Conservation (phyloP, 2,888 invertebrate genomes). For the Platerodrilus igneus region DNA sequence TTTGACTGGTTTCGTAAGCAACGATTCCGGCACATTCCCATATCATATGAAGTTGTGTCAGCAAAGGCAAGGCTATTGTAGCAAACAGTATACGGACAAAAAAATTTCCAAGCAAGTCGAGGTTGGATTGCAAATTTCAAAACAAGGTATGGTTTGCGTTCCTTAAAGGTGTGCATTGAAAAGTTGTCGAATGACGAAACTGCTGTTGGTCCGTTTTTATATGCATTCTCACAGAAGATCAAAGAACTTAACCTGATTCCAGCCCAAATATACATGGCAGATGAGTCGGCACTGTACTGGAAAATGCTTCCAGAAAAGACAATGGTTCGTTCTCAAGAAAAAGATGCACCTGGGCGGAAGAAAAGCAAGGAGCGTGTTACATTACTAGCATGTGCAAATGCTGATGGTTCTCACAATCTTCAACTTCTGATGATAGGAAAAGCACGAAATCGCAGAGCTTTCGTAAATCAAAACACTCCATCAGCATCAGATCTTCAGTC, state of each 20-base stretch:
- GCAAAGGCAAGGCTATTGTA: conserved; percentile 13
- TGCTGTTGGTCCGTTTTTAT: conserved; percentile 8
- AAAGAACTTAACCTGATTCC: background rate
- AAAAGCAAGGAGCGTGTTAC: too few relatives aligned
- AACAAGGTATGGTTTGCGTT: conserved; percentile 16
- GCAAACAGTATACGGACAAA: conserved; percentile 8
- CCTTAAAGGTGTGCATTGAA: conserved; percentile 11
- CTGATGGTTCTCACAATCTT: too few relatives aligned
- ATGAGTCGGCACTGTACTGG: conserved; percentile 15
- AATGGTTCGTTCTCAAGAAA: conserved; percentile 12
- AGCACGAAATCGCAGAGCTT: too few relatives aligned
- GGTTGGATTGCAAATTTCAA: conserved; percentile 15
- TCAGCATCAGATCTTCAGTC: too few relatives aligned
- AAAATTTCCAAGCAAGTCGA: conserved; percentile 15
- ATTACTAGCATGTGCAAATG: too few relatives aligned
- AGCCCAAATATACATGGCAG: conserved; percentile 14
- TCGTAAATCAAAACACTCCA: too few relatives aligned
- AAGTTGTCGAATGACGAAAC: conserved; percentile 7
- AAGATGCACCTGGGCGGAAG: conserved; percentile 12
- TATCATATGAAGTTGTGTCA: conserved; percentile 9
- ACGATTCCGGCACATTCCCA: conserved; percentile 9
- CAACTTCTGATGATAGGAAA: too few relatives aligned
- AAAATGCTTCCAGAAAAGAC: conserved; percentile 11
- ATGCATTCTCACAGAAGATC: conserved; percentile 8
- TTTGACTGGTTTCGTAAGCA: conserved; percentile 13